These are phyloP conservation scores for Paraplagusia blochii DNA, from an alignment of 2,113 vertebrate genomes.

Conservation along the genomic window DNA sequence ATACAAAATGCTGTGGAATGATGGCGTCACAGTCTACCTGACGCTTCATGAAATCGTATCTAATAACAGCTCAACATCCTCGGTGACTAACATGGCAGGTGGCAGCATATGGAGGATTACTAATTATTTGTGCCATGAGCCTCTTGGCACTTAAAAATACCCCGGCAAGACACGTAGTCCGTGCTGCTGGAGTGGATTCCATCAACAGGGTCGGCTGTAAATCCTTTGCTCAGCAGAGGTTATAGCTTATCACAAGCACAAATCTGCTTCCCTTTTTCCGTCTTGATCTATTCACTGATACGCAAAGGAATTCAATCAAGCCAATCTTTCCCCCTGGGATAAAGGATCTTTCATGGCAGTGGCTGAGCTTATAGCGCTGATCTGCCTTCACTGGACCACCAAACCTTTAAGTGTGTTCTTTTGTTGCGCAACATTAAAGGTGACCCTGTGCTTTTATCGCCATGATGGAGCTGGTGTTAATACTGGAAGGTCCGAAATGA, in stretches of 20 bases:
- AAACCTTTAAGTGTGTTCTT: constrained; percentile 68
- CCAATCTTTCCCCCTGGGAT: constrained; percentile 70
- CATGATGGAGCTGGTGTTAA: constrained; percentile 61
- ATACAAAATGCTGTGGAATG: constrained; percentile 30
- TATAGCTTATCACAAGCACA: constrained; percentile 74
- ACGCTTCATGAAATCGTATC: constrained; percentile 16
- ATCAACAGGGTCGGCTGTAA: constrained; percentile 64
- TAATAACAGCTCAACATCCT: constrained; percentile 12
- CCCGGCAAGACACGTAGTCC: constrained; percentile 27
- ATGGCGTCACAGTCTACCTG: not conserved
- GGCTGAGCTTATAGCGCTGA: constrained; percentile 51
- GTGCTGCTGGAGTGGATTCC: constrained; percentile 65
- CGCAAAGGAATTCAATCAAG: constrained; percentile 78
- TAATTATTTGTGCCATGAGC: constrained; percentile 34
- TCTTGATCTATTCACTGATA: constrained; percentile 78
- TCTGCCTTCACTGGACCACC: constrained; percentile 65
- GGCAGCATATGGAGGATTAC: constrained; percentile 26
- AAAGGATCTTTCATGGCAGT: constrained; percentile 67
- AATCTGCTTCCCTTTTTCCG: constrained; percentile 72
- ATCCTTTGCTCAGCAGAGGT: constrained; percentile 71
- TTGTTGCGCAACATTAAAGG: constrained; percentile 75
- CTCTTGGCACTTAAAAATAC: constrained; percentile 45
- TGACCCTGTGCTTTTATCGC: constrained; percentile 69
- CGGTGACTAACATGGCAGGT: constrained; percentile 22
- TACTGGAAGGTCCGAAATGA: constrained; percentile 58